These are phyloP conservation scores for Lepisosteus oculatus DNA, from an alignment of 2,113 vertebrate species.

Conservation along the genomic window DNA sequence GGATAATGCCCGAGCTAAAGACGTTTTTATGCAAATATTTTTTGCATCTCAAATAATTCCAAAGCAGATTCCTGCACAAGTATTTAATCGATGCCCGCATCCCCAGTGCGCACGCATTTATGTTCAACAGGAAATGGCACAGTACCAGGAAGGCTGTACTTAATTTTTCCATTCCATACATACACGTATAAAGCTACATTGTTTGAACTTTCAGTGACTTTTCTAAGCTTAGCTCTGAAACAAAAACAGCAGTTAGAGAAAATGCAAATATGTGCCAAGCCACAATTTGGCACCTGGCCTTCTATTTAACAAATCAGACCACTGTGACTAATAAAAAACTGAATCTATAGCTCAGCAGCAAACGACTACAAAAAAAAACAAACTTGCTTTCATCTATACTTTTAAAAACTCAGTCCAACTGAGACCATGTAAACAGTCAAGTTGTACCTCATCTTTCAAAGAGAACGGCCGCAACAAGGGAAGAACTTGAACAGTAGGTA, in stretches of 20 bases:
- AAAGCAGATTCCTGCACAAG: too few species aligned
- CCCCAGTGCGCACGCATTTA: not conserved
- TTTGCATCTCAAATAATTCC: too few species aligned
- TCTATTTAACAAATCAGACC: constrained; percentile 62
- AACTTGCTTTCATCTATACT: not conserved
- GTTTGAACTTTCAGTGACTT: constrained; percentile 50
- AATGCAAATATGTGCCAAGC: constrained; percentile 53
- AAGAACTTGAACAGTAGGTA: not conserved
- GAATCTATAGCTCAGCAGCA: constrained; percentile 41
- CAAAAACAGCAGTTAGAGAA: constrained; percentile 51
- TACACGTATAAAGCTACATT: constrained; percentile 38
- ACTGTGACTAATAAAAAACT: constrained; percentile 57
- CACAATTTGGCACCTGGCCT: constrained; percentile 60
- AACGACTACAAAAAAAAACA: constrained; percentile 30
- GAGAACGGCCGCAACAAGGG: not conserved
- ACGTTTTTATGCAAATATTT: too few species aligned
- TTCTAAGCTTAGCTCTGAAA: constrained; percentile 38
- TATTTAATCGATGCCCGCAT: too few species aligned
- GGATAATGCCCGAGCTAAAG: too few species aligned
- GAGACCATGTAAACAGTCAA: not conserved
- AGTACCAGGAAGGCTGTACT: constrained; percentile 6
- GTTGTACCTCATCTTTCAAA: not conserved
- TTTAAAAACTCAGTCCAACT: not conserved
- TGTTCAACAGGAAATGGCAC: constrained; percentile 9
- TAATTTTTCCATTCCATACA: constrained; percentile 27